phyloP scores from a whole-genome alignment of 2,113 vertebrate species.

The Gallinago paraguaiae region DNA sequence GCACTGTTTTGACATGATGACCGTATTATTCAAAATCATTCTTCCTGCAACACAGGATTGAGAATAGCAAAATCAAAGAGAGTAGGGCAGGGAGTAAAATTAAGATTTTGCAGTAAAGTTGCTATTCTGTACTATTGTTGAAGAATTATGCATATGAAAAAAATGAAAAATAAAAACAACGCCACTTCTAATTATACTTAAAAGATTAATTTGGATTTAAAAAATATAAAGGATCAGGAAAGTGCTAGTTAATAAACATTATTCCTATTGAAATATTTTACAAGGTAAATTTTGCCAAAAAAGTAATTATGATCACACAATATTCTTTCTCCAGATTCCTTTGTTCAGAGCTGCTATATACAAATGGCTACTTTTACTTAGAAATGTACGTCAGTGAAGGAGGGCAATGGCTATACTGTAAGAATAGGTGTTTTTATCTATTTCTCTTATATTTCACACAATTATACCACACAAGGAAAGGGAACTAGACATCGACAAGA shows the following conservation, averaged over 20 bases:
- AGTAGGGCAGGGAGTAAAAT: conserved; percentile 17
- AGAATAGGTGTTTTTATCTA: neutral
- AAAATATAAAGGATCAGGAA: conserved; percentile 16
- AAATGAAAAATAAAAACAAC: conserved; percentile 24
- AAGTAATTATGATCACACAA: neutral
- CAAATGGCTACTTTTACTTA: neutral
- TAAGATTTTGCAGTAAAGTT: conserved; percentile 25
- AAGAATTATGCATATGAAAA: neutral
- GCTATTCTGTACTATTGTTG: neutral
- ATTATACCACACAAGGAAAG: conserved; percentile 54
- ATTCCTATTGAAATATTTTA: conserved; percentile 23
- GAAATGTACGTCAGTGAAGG: neutral
- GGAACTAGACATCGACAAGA: conserved; percentile 65
- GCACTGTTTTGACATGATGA: conserved; percentile 69
- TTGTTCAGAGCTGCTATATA: neutral
- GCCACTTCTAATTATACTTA: conserved; percentile 2
- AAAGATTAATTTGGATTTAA: conserved; percentile 25
- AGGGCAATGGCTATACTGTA: neutral
- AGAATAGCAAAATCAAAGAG: conserved; percentile 58
- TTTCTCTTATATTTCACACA: conserved; percentile 67
- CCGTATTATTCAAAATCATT: conserved; percentile 63
- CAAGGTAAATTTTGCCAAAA: neutral
- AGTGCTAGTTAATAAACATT: neutral
- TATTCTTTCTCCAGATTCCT: neutral
- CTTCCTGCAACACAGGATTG: neutral